Conservation (phyloP, 2,888 invertebrate species). For the Scaptomyza caliginosa region DNA sequence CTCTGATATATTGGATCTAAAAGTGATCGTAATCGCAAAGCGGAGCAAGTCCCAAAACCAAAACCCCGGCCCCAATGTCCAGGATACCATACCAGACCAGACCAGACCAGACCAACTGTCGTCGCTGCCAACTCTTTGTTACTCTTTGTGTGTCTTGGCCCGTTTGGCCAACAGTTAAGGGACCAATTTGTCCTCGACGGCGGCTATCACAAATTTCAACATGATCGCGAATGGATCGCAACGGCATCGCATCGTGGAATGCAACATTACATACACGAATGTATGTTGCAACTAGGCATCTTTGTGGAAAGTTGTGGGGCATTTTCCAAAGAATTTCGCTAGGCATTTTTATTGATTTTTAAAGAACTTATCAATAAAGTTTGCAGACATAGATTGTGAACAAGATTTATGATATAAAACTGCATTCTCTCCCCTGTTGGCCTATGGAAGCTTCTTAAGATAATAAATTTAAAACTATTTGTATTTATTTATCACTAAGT, state of each 20-base stretch:
- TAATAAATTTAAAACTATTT: too few relatives aligned
- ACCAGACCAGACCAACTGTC: constrained; percentile 51
- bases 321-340: constrained; percentile 47
- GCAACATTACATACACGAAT: constrained; percentile 26
- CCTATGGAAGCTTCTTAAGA: too few relatives aligned
- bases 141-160: constrained; percentile 22
- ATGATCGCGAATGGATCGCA: constrained; percentile 62
- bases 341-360: constrained; percentile 60
- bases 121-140: constrained; percentile 26
- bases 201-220: constrained; percentile 76
- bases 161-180: constrained; percentile 58
- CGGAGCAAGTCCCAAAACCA: constrained; percentile 58
- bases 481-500: too few relatives aligned
- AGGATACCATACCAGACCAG: constrained; percentile 37
- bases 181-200: constrained; percentile 77
- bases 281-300: constrained; percentile 25
- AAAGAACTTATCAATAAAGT: constrained; percentile 21
- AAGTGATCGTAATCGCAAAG: constrained; percentile 81
- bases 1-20: constrained; percentile 82
- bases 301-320: constrained; percentile 12
- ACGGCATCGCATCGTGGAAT: constrained; percentile 37
- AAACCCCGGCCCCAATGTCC: constrained; percentile 2
- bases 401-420: background rate
- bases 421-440: background rate
- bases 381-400: background rate